A percentile compares a stretch with the other conserved stretches of the same genome.
These are phyloP conservation scores for Sitobion miscanthi DNA, from an alignment of 1,140 invertebrate species.

Conservation along the genomic window DNA sequence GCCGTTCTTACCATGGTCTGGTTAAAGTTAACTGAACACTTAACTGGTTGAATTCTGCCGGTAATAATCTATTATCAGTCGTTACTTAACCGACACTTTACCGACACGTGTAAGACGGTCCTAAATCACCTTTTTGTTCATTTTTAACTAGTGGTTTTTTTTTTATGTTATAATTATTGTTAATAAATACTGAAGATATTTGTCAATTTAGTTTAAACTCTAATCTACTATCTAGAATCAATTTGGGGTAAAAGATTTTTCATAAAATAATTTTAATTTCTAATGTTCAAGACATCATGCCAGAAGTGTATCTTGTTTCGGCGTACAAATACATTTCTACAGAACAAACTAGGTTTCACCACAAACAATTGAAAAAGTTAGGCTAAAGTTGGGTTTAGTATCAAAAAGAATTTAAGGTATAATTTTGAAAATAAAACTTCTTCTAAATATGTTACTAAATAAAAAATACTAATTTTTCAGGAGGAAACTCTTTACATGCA, in stretches of 20 bases:
- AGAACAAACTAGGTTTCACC: constrained; percentile 95
- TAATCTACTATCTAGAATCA: background rate
- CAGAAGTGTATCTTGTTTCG: constrained; percentile 92
- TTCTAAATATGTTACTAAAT: background rate
- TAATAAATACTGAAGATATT: background rate
- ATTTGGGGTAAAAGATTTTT: background rate
- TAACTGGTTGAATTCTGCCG: too few species aligned
- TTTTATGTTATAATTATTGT: too few species aligned
- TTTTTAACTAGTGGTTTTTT: background rate
- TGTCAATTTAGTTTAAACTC: background rate
- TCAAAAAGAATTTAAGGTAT: constrained; percentile 90
- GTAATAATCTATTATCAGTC: too few species aligned
- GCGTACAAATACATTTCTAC: constrained; percentile 98
- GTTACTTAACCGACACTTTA: too few species aligned
- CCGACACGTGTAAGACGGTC: too few species aligned
- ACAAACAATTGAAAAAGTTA: constrained; percentile 96
- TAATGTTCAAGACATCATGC: constrained; percentile 87
- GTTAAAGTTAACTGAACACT: too few species aligned
- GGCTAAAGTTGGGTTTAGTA: constrained; percentile 97
- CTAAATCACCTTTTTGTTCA: background rate
- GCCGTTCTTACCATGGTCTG: too few species aligned
- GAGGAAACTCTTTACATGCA: constrained; percentile 97
- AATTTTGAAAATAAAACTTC: background rate
- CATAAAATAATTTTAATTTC: constrained; percentile 21
- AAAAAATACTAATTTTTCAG: constrained; percentile 59